Conservation (phyloP, 2,888 invertebrate genomes). For the Pollenia amentaria region DNA sequence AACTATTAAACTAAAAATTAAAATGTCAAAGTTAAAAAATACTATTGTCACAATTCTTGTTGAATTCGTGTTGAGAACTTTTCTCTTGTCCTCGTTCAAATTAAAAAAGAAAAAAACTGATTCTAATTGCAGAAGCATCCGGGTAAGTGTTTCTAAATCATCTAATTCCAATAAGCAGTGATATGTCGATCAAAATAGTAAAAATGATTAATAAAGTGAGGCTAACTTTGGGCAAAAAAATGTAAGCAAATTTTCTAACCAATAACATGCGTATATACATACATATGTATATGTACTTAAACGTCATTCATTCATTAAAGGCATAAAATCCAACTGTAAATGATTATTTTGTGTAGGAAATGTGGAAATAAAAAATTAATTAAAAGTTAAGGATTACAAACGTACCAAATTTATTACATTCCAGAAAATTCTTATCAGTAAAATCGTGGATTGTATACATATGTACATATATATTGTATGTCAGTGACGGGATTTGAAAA, state of each 20-base stretch:
- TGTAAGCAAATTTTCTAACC: constrained; percentile 45
- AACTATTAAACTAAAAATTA: constrained; percentile 16
- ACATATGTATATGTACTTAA: neutral
- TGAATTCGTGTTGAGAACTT: constrained; percentile 78
- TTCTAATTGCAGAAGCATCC: constrained; percentile 77
- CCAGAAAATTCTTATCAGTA: constrained; percentile 48
- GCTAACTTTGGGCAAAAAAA: constrained; percentile 59
- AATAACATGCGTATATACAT: constrained; percentile 34
- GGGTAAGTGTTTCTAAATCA: constrained; percentile 73
- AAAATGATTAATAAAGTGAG: constrained; percentile 44
- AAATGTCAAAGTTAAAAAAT: constrained; percentile 69
- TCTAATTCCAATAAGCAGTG: neutral
- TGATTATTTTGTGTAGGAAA: neutral
- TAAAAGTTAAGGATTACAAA: neutral
- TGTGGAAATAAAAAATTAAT: neutral
- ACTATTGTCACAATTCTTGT: constrained; percentile 77
- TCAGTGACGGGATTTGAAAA: too few relatives aligned
- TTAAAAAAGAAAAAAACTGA: constrained; percentile 75
- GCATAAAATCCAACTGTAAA: neutral
- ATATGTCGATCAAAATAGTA: neutral
- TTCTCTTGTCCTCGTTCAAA: constrained; percentile 72
- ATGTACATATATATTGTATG: neutral
- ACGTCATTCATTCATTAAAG: constrained; percentile 23
- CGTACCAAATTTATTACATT: neutral
- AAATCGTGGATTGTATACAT: constrained; percentile 10